phyloP scores from a whole-genome alignment of 2,888 invertebrate genomes.

The Amiota minor region DNA sequence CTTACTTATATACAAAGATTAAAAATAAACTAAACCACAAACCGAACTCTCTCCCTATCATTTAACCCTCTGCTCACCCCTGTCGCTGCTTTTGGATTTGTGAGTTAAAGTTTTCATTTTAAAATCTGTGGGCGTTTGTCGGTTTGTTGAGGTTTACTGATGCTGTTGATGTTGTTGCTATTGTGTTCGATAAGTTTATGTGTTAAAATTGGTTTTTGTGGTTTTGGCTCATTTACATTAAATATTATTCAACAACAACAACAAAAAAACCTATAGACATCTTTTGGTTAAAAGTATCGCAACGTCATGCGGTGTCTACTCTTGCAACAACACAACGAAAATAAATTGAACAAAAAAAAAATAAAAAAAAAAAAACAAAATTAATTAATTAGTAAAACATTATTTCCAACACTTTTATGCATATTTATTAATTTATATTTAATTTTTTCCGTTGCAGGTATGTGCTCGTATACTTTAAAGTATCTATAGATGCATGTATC shows the following conservation, averaged over 20 bases:
- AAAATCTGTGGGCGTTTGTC: slow-evolving; percentile 9
- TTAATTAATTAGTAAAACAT: slow-evolving; percentile 25
- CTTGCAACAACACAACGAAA: neutral
- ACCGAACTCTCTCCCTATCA: too few relatives aligned
- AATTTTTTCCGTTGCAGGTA: slow-evolving; percentile 12
- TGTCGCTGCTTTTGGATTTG: neutral
- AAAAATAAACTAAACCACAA: too few relatives aligned
- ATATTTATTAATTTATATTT: slow-evolving; percentile 18
- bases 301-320: neutral
- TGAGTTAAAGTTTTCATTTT: neutral
- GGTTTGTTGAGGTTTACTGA: neutral
- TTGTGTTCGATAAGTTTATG: slow-evolving; percentile 2
- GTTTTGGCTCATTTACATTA: slow-evolving; percentile 19
- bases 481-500: too few relatives aligned
- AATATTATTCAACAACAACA: neutral
- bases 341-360: neutral
- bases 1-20: too few relatives aligned
- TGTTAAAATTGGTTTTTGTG: slow-evolving; percentile 28
- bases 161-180: neutral
- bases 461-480: neutral
- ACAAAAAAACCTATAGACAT: too few relatives aligned
- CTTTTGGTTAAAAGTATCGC: slow-evolving; percentile 1
- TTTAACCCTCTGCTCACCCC: too few relatives aligned
- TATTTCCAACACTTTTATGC: slow-evolving; percentile 8
- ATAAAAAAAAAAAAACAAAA: neutral